Conservation (phyloP, 2,888 invertebrate species). For the Leucania comma region DNA sequence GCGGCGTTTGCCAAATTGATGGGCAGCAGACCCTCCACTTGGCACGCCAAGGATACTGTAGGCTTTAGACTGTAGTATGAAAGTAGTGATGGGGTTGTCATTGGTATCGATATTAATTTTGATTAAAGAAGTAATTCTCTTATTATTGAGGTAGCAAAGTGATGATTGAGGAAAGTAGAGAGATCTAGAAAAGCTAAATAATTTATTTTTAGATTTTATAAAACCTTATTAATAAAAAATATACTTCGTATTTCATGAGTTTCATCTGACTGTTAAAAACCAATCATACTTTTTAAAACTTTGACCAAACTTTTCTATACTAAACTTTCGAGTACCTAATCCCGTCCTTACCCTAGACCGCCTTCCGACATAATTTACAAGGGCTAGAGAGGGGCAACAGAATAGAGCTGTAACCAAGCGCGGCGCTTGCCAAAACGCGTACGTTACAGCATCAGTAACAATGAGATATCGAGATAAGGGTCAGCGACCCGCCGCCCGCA, state of each 20-base stretch:
- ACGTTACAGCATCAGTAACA: constrained; percentile 62
- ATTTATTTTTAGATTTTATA: neutral
- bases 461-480: constrained; percentile 59
- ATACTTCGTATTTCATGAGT: neutral
- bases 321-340: neutral
- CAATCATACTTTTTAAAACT: neutral
- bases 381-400: constrained; percentile 62
- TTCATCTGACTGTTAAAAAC: neutral
- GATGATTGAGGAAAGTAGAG: neutral
- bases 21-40: constrained; percentile 48
- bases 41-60: constrained; percentile 65
- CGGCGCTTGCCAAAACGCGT: constrained; percentile 70
- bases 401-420: constrained; percentile 64
- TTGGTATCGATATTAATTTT: constrained; percentile 16
- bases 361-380: constrained; percentile 67
- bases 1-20: constrained; percentile 34
- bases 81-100: neutral
- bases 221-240: neutral
- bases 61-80: constrained; percentile 5
- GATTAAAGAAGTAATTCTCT: too few species aligned
- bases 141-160: too few species aligned
- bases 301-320: neutral
- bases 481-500: constrained; percentile 54
- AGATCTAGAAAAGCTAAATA: neutral
- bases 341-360: constrained; percentile 43